Evolutionary conservation across 2,113 vertebrate genomes (phyloP).

Genomic region (Stegastes partitus): DNA sequence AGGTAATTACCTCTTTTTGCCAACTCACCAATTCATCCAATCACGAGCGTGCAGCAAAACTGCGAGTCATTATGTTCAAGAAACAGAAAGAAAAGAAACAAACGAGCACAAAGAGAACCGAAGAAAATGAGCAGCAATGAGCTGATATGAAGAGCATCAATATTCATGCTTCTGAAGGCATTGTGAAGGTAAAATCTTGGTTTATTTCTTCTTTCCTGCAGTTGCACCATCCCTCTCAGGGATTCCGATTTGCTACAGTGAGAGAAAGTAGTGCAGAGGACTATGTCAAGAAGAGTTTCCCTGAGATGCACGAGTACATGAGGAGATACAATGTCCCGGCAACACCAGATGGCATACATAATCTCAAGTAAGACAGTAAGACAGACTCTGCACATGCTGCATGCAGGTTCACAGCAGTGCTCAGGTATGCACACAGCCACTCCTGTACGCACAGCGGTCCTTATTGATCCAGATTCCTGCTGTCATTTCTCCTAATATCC

Average conservation of each 20-base stretch:
- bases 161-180: conserved; percentile 4
- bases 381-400: neutral
- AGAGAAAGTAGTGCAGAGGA: conserved; percentile 96
- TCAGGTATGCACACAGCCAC: neutral
- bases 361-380: conserved; percentile 88
- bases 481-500: conserved; percentile 10
- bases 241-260: conserved; percentile 94
- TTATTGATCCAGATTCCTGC: neutral
- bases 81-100: conserved; percentile 8
- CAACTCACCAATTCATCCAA: conserved; percentile 24
- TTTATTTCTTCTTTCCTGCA: conserved; percentile 80
- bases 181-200: conserved; percentile 9
- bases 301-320: conserved; percentile 93
- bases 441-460: neutral
- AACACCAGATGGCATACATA: conserved; percentile 89
- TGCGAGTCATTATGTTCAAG: neutral
- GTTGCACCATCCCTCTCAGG: conserved; percentile 94
- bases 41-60: conserved; percentile 5
- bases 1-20: conserved; percentile 13
- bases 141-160: neutral
- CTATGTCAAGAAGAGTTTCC: conserved; percentile 95
- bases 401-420: neutral
- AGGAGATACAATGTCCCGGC: conserved; percentile 90
- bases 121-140: neutral
- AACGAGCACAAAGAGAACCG: neutral